phyloP scores from a whole-genome alignment of 2,797 vertebrate genomes.

The Momotus momota region DNA sequence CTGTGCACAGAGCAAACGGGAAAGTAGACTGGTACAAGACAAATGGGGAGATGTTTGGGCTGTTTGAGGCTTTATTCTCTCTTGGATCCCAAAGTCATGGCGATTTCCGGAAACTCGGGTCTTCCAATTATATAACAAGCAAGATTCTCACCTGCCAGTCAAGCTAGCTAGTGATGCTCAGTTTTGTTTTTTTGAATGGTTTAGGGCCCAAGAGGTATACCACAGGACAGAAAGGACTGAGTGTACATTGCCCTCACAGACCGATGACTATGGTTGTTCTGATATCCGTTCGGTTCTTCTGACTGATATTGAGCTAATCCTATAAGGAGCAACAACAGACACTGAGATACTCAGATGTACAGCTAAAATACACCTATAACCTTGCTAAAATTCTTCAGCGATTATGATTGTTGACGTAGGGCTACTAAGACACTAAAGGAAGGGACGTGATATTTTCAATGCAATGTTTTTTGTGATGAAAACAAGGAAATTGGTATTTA shows the following conservation, averaged over 20 bases:
- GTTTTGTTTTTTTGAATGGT: background rate
- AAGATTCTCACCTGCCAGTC: background rate
- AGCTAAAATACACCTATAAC: background rate
- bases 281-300: background rate
- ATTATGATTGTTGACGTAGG: background rate
- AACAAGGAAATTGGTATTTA: background rate
- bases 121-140: background rate
- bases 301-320: background rate
- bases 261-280: background rate
- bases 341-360: background rate
- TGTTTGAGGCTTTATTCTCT: background rate
- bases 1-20: rapidly evolving
- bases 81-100: background rate
- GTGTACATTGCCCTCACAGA: background rate
- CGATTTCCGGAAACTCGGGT: background rate
- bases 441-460: background rate
- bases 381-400: background rate
- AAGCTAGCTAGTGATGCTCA: background rate
- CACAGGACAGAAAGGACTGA: background rate
- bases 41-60: background rate
- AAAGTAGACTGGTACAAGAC: background rate
- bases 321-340: background rate
- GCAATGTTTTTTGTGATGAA: background rate
- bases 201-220: background rate
- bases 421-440: background rate